These are phyloP conservation scores for Musca domestica DNA, from an alignment of 1,140 invertebrate species.

Conservation along the genomic window DNA sequence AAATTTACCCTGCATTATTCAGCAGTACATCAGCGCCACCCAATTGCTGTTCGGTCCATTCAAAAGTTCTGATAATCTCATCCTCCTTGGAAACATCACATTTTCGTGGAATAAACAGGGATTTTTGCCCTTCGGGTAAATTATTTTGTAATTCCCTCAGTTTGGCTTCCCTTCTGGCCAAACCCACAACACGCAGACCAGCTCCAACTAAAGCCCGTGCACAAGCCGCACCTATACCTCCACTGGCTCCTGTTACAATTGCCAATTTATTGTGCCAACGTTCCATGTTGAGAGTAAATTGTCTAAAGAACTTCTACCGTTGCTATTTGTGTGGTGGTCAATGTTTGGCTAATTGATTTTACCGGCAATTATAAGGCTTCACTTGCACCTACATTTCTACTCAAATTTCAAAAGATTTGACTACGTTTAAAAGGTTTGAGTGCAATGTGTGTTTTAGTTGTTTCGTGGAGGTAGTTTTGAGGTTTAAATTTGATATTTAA, in stretches of 20 bases:
- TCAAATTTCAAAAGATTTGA: too few species aligned
- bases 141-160: constrained; percentile 57
- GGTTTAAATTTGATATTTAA: too few species aligned
- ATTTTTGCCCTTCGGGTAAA: constrained; percentile 37
- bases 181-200: constrained; percentile 67
- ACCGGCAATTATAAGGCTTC: not conserved
- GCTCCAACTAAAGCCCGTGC: constrained; percentile 54
- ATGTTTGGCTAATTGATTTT: not conserved
- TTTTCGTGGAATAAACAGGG: constrained; percentile 55
- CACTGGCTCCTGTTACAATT: constrained; percentile 55
- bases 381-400: too few species aligned
- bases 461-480: too few species aligned
- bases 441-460: too few species aligned
- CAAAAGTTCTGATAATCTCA: constrained; percentile 67
- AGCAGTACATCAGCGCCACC: constrained; percentile 69
- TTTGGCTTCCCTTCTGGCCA: constrained; percentile 64
- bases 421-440: too few species aligned
- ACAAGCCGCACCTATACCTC: constrained; percentile 60
- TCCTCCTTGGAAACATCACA: constrained; percentile 68
- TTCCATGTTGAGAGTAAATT: constrained; percentile 34
- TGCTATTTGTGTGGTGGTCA: not conserved
- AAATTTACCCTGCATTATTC: constrained; percentile 67
- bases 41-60: constrained; percentile 62
- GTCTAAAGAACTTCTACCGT: not conserved
- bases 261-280: constrained; percentile 52